A percentile compares a stretch with the other conserved stretches of the same genome.
Evolutionary conservation across 2,797 vertebrate genomes (phyloP).

Genomic region (Echeneis naucrates): DNA sequence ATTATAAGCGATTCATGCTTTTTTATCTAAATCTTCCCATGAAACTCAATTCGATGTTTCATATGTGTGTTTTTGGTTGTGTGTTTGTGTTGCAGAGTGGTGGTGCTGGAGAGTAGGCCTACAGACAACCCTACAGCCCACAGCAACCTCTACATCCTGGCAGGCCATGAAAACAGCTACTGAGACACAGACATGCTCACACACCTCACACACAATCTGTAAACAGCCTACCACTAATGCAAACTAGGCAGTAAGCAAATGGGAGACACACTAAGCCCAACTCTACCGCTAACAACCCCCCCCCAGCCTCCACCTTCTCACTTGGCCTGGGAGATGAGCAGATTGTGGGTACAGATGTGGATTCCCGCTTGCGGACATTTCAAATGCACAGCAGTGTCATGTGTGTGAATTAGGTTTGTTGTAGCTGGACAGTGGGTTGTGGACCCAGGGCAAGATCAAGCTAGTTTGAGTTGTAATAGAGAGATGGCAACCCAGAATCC

Average conservation of each 20-base stretch:
- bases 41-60: background rate
- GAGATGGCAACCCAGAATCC: slow-evolving; percentile 23
- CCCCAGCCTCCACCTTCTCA: slow-evolving; percentile 16
- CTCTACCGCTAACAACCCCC: slow-evolving; percentile 21
- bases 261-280: slow-evolving; percentile 39
- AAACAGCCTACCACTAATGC: slow-evolving; percentile 49
- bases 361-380: slow-evolving; percentile 32
- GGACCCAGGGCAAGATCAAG: slow-evolving; percentile 4
- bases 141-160: slow-evolving; percentile 98
- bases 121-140: slow-evolving; percentile 98
- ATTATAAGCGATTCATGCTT: background rate
- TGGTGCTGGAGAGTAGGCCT: slow-evolving; percentile 96
- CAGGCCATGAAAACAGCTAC: slow-evolving; percentile 99
- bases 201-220: slow-evolving; percentile 24
- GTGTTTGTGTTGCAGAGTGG: slow-evolving; percentile 86
- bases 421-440: slow-evolving; percentile 31
- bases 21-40: background rate
- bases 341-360: slow-evolving; percentile 21
- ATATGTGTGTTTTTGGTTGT: background rate
- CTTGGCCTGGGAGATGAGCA: slow-evolving; percentile 33
- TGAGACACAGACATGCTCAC: slow-evolving; percentile 76
- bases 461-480: slow-evolving; percentile 9
- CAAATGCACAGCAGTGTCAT: slow-evolving; percentile 40
- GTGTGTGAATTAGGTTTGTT: slow-evolving; percentile 42
- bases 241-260: slow-evolving; percentile 42